Evolutionary conservation across 2,888 invertebrate genomes (phyloP).

Genomic region (Drosophila anomalata): DNA sequence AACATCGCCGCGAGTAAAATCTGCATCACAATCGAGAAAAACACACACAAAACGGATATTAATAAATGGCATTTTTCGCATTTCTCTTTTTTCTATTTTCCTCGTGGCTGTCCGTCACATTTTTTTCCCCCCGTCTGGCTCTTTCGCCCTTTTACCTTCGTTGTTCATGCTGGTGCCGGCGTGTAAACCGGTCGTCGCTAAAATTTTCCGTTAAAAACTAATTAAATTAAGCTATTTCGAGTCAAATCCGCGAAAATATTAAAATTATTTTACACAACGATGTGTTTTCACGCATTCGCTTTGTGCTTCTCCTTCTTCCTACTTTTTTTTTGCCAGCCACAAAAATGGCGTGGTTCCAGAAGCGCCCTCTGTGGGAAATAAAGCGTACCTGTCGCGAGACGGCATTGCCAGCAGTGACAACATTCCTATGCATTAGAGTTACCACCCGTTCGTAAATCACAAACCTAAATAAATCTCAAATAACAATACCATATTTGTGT

Average conservation of each 20-base stretch:
- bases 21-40: conserved; percentile 80
- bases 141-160: conserved; percentile 23
- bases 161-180: conserved; percentile 15
- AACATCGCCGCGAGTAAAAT: conserved; percentile 85
- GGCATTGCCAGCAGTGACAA: conserved; percentile 57
- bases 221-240: background rate
- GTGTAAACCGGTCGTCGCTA: background rate
- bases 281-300: conserved; percentile 38
- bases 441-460: background rate
- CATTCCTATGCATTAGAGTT: conserved; percentile 20
- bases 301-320: conserved; percentile 19
- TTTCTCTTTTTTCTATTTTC: background rate
- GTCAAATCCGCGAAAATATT: conserved; percentile 1
- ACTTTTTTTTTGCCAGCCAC: conserved; percentile 33
- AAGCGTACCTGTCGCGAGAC: background rate
- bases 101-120: conserved; percentile 26
- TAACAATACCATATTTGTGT: background rate
- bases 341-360: conserved; percentile 66
- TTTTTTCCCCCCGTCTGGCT: background rate
- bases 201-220: background rate
- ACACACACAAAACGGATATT: background rate
- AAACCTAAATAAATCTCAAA: background rate
- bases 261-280: conserved; percentile 23
- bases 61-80: conserved; percentile 1
- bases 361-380: conserved; percentile 44